Percentiles rank a stretch among this genome's conserved stretches.
Conservation (phyloP, 2,113 vertebrate species). For the Pluvianellus socialis region DNA sequence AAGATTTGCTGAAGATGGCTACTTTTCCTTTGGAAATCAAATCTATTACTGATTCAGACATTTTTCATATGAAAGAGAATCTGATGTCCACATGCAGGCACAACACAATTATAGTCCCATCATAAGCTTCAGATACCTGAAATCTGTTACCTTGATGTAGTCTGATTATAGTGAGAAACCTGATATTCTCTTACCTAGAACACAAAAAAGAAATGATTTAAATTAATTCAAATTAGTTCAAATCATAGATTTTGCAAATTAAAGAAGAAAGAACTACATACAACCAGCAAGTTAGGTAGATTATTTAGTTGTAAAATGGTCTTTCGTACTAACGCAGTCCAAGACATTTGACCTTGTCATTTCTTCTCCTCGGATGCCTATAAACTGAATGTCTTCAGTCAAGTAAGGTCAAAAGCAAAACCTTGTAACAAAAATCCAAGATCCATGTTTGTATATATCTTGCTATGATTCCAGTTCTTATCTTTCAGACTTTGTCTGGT, state of each 20-base stretch:
- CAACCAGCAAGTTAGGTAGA: neutral
- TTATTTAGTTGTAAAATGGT: neutral
- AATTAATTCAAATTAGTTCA: neutral
- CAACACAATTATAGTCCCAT: neutral
- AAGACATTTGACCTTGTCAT: neutral
- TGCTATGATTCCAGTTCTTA: neutral
- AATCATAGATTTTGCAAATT: neutral
- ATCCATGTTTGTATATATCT: neutral
- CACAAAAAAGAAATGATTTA: conserved; percentile 35
- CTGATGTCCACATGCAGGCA: neutral
- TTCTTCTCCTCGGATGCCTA: neutral
- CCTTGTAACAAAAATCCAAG: neutral
- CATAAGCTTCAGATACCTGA: neutral
- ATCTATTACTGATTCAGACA: neutral
- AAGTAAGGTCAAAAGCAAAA: neutral
- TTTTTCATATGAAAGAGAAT: neutral
- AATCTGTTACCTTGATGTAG: conserved; percentile 72
- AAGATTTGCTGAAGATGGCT: neutral
- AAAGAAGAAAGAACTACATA: neutral
- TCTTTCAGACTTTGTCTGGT: neutral
- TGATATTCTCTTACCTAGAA: conserved; percentile 79
- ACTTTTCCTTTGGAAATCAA: neutral
- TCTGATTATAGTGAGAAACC: conserved; percentile 57
- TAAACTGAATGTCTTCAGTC: neutral
- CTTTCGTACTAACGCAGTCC: neutral